Conservation (phyloP, 1,140 invertebrate species). For the Apolygus lucorum region DNA sequence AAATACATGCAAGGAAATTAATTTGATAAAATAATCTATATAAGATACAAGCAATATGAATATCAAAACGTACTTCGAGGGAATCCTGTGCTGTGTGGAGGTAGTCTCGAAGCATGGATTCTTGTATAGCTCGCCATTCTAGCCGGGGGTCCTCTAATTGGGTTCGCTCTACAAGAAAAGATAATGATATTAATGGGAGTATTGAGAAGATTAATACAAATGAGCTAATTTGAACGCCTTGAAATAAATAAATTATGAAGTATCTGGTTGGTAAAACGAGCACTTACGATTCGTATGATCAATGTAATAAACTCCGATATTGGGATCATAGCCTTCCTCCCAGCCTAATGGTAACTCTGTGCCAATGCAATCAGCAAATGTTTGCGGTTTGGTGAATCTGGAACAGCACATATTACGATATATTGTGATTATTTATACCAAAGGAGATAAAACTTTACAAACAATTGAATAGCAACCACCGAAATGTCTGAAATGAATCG, state of each 20-base stretch:
- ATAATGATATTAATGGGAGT: background rate
- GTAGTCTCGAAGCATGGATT: constrained; percentile 93
- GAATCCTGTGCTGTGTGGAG: constrained; percentile 89
- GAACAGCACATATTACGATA: constrained; percentile 28
- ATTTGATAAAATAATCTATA: no score
- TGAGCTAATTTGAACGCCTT: background rate
- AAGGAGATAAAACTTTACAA: no score
- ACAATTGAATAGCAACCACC: no score
- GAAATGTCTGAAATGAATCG: no score
- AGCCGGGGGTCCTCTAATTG: constrained; percentile 91
- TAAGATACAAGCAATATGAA: background rate
- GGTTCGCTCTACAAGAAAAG: constrained; percentile 68
- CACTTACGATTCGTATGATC: constrained; percentile 92
- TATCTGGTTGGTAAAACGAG: constrained; percentile 14
- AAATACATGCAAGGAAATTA: no score
- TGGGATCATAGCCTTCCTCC: constrained; percentile 88
- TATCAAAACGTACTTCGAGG: constrained; percentile 60
- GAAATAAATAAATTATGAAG: background rate
- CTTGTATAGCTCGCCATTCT: constrained; percentile 92
- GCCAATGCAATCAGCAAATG: constrained; percentile 94
- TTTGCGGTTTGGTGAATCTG: constrained; percentile 91
- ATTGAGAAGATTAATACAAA: background rate
- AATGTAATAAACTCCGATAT: constrained; percentile 91
- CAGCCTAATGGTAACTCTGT: constrained; percentile 93
- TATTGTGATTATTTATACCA: no score